Evolutionary conservation across 1,140 invertebrate species (phyloP).

Genomic region (Drosophila neocordata): DNA sequence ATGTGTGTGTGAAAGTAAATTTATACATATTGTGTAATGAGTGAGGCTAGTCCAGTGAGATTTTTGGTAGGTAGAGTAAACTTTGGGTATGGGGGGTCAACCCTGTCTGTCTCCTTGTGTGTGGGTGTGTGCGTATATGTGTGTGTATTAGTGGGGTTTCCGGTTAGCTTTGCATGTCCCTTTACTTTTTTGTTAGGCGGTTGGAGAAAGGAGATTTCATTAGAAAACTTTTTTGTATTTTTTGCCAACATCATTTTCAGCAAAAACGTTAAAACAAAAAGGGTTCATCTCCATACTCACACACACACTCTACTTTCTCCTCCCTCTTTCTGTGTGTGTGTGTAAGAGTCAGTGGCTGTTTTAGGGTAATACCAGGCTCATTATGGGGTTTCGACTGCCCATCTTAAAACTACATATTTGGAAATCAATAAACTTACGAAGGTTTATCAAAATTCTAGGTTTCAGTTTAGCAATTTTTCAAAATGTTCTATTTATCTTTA

Average conservation of each 20-base stretch:
- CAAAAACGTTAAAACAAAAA: conserved; percentile 64
- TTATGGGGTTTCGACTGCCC: background rate
- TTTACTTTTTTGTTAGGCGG: conserved; percentile 5
- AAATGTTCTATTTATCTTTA: no score
- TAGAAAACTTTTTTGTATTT: conserved; percentile 58
- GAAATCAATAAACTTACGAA: no score
- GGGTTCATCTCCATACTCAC: conserved; percentile 44
- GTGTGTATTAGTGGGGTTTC: conserved; percentile 46
- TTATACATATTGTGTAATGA: conserved; percentile 59
- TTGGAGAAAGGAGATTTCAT: conserved; percentile 56
- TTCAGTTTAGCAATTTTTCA: no score
- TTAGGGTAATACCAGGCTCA: background rate
- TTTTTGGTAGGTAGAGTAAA: conserved; percentile 18
- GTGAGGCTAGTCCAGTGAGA: conserved; percentile 15
- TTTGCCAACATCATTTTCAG: conserved; percentile 62
- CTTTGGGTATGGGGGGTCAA: conserved; percentile 21
- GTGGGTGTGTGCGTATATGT: background rate
- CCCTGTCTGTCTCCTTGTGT: conserved; percentile 24
- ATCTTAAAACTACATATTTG: background rate
- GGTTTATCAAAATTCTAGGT: no score
- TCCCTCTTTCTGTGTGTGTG: conserved; percentile 26
- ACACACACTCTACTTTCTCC: background rate
- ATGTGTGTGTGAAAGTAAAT: conserved; percentile 19
- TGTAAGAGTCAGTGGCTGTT: conserved; percentile 6
- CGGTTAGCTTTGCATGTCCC: background rate